phyloP scores from a whole-genome alignment of 37 sponge, comb jelly and placozoan genomes.

The Crambe crambe region DNA sequence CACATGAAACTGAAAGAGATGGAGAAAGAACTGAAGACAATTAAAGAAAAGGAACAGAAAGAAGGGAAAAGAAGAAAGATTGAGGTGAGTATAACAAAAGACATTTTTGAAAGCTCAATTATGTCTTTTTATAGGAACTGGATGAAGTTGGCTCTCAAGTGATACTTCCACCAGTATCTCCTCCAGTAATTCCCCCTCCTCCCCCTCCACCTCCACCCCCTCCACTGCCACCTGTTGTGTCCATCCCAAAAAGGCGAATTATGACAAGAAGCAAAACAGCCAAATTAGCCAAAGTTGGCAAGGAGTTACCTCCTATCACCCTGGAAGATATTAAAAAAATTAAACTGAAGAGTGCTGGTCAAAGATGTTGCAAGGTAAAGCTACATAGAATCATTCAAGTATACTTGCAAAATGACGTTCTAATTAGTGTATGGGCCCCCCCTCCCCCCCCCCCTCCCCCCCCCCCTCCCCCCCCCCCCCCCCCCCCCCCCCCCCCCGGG shows the following conservation, averaged over 20 bases:
- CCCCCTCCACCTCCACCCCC: constrained; percentile 78
- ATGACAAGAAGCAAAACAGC: constrained; percentile 27
- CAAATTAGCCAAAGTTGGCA: background rate
- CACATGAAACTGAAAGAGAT: constrained; percentile 51
- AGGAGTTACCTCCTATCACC: constrained; percentile 33
- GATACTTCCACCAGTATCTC: constrained; percentile 8
- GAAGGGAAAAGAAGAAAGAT: constrained; percentile 37
- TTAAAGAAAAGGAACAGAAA: constrained; percentile 21
- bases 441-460: too few relatives aligned
- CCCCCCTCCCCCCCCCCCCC: too few relatives aligned
- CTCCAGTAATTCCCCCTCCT: constrained; percentile 68
- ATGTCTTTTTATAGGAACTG: background rate
- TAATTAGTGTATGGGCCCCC: too few relatives aligned
- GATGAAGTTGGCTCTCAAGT: background rate
- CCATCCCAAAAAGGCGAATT: constrained; percentile 4
- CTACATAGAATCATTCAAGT: too few relatives aligned
- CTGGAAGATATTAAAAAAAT: constrained; percentile 49
- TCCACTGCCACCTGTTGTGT: constrained; percentile 31
- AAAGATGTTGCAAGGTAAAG: constrained; percentile 8
- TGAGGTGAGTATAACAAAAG: constrained; percentile 8
- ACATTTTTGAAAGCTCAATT: background rate
- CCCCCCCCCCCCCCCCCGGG: too few relatives aligned
- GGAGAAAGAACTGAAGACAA: constrained; percentile 45
- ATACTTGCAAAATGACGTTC: too few relatives aligned
- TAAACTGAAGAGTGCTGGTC: constrained; percentile 21